Percentiles rank a stretch among this genome's conserved stretches.
These are phyloP conservation scores for Nyctereutes procyonoides DNA, from an alignment of 2,113 vertebrate genomes.

Conservation along the genomic window DNA sequence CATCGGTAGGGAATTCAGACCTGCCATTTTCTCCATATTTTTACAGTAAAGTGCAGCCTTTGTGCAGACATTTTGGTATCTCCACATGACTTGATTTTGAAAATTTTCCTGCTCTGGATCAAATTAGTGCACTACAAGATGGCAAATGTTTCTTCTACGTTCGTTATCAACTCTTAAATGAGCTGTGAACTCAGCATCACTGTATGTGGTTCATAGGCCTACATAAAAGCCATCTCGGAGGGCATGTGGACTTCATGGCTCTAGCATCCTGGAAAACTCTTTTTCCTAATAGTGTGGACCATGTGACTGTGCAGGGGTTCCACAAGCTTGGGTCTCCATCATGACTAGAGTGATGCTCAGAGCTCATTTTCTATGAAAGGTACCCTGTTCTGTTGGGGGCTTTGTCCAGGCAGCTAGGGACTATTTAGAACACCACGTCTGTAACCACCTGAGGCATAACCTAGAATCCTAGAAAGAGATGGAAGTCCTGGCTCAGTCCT, in stretches of 20 bases:
- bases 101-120: background rate
- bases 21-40: background rate
- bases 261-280: background rate
- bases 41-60: background rate
- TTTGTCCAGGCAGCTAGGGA: background rate
- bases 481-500: background rate
- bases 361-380: background rate
- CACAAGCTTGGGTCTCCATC: background rate
- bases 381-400: background rate
- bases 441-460: background rate
- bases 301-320: background rate
- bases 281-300: background rate
- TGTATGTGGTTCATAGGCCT: background rate
- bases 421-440: background rate
- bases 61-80: background rate
- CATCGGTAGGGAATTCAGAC: background rate
- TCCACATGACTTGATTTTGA: slow-evolving; percentile 21
- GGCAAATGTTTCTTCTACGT: background rate
- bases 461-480: background rate
- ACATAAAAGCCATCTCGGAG: background rate
- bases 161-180: slow-evolving; percentile 29
- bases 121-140: slow-evolving; percentile 17
- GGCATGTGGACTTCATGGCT: background rate
- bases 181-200: background rate
- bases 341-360: background rate